phyloP scores from a whole-genome alignment of 2,888 invertebrate genomes.

The Neoascia interrupta region DNA sequence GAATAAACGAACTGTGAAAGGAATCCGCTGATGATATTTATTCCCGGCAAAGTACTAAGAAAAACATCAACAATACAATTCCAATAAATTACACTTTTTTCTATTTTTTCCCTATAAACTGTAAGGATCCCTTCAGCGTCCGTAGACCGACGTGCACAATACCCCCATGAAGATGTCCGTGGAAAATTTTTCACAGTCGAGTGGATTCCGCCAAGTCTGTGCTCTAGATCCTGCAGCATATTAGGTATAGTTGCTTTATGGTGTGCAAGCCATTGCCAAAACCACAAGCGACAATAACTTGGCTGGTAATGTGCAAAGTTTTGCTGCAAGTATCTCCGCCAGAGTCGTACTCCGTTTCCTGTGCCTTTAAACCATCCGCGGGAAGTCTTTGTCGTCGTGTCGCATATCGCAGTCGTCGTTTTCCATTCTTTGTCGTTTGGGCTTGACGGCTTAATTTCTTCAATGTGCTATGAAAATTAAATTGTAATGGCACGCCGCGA shows the following conservation, averaged over 20 bases:
- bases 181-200: slow-evolving; percentile 55
- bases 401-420: background rate
- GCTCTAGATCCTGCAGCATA: background rate
- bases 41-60: slow-evolving; percentile 22
- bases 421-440: slow-evolving; percentile 22
- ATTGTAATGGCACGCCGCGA: slow-evolving; percentile 29
- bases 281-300: slow-evolving; percentile 56
- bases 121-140: slow-evolving; percentile 9
- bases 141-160: slow-evolving; percentile 1
- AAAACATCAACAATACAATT: slow-evolving; percentile 60
- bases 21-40: slow-evolving; percentile 46
- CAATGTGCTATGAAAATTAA: slow-evolving; percentile 64
- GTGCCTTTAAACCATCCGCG: background rate
- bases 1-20: slow-evolving; percentile 58
- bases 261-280: slow-evolving; percentile 64
- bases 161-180: slow-evolving; percentile 56
- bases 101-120: slow-evolving; percentile 5
- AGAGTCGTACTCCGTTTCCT: background rate
- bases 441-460: slow-evolving; percentile 66
- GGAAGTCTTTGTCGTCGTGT: background rate
- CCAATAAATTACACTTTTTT: slow-evolving; percentile 49
- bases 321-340: slow-evolving; percentile 30
- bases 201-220: slow-evolving; percentile 18
- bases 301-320: slow-evolving; percentile 58
- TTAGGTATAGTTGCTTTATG: slow-evolving; percentile 60